phyloP scores from a whole-genome alignment of 2,797 vertebrate species.

The Helarctos malayanus region DNA sequence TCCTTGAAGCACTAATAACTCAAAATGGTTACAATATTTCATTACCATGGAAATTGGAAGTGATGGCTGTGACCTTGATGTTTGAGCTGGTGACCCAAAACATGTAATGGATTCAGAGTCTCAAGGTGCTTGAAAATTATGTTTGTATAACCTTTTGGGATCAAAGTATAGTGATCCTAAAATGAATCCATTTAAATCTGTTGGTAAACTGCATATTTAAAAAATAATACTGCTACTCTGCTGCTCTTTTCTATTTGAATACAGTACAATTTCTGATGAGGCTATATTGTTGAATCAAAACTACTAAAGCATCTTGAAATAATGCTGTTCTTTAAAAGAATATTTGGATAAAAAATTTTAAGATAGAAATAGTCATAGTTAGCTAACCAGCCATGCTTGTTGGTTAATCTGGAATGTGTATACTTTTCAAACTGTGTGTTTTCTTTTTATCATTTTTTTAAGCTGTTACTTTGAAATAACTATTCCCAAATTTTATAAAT shows the following conservation, averaged over 20 bases:
- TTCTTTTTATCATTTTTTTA: neutral
- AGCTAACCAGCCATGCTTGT: neutral
- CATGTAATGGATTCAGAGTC: conserved; percentile 62
- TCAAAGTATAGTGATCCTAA: conserved; percentile 74
- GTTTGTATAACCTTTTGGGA: conserved; percentile 61
- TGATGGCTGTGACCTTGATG: conserved; percentile 66
- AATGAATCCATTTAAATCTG: conserved; percentile 59
- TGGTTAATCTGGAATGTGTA: neutral
- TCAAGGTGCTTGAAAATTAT: conserved; percentile 57
- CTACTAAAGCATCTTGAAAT: neutral
- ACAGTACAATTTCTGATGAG: neutral
- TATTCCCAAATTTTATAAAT: neutral
- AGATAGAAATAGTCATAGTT: neutral
- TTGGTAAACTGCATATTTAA: conserved; percentile 55
- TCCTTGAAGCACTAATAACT: conserved; percentile 70
- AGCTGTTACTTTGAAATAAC: conserved; percentile 28
- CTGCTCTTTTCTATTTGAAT: neutral
- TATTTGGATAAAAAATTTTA: neutral
- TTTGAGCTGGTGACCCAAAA: conserved; percentile 62
- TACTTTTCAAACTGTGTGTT: neutral
- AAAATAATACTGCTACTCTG: conserved; percentile 34
- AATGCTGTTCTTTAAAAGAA: neutral
- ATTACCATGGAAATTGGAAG: conserved; percentile 70
- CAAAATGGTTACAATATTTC: conserved; percentile 70
- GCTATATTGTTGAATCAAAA: neutral